These are phyloP conservation scores for Syngnathus floridae DNA, from an alignment of 2,113 vertebrate genomes.

Conservation along the genomic window DNA sequence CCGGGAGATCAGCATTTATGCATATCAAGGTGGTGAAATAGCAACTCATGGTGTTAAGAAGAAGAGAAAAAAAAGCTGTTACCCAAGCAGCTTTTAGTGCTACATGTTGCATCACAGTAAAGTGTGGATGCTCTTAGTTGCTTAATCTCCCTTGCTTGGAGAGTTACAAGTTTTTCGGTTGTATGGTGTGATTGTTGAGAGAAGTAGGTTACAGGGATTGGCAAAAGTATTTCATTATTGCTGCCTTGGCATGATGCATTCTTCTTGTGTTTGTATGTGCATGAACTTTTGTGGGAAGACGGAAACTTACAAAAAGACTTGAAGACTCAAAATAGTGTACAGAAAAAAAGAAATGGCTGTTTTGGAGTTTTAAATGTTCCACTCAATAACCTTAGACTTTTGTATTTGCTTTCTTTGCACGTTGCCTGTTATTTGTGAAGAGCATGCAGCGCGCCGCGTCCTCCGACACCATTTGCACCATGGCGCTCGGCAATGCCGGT, in stretches of 20 bases:
- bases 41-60: conserved; percentile 57
- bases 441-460: conserved; percentile 64
- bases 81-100: conserved; percentile 57
- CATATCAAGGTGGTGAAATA: conserved; percentile 59
- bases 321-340: no score
- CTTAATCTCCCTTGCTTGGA: conserved; percentile 55
- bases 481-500: conserved; percentile 24
- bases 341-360: no score
- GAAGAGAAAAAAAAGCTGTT: conserved; percentile 48
- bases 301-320: background rate
- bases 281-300: background rate
- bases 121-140: conserved; percentile 54
- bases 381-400: background rate
- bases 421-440: conserved; percentile 32
- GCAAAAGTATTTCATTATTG: conserved; percentile 44
- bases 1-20: conserved; percentile 62
- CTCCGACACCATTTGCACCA: conserved; percentile 58
- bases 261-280: background rate
- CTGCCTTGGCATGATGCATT: conserved; percentile 39
- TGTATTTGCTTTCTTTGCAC: conserved; percentile 1
- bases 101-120: conserved; percentile 68
- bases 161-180: conserved; percentile 56
- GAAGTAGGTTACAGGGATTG: conserved; percentile 55
- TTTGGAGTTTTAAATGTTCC: background rate
- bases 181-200: conserved; percentile 51